A percentile compares a stretch with the other conserved stretches of the same genome.
These are phyloP conservation scores for Choristoneura fumiferana DNA, from an alignment of 1,140 invertebrate genomes.

Conservation along the genomic window DNA sequence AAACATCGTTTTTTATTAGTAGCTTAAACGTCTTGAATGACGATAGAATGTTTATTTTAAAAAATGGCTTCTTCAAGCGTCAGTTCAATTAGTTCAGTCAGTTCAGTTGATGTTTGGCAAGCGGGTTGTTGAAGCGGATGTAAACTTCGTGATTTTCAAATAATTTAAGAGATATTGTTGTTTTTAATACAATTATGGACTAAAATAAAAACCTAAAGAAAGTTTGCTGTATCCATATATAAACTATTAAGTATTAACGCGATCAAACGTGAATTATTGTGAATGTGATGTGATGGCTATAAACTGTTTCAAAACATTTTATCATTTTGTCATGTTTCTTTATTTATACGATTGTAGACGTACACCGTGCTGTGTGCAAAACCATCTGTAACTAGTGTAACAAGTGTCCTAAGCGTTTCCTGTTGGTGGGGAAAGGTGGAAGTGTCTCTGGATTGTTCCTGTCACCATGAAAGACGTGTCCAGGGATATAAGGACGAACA, in stretches of 20 bases:
- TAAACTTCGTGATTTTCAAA: neutral
- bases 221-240: neutral
- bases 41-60: neutral
- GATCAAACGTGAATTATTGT: conserved; percentile 17
- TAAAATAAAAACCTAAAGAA: conserved; percentile 1
- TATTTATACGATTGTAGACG: conserved; percentile 28
- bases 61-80: conserved; percentile 17
- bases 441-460: conserved; percentile 22
- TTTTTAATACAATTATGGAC: neutral
- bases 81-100: conserved; percentile 15
- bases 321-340: conserved; percentile 39
- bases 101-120: conserved; percentile 18
- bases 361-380: conserved; percentile 2
- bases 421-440: conserved; percentile 17
- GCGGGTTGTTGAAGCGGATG: conserved; percentile 6
- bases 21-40: neutral
- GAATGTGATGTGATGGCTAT: conserved; percentile 45
- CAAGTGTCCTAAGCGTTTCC: conserved; percentile 27
- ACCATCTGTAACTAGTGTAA: conserved; percentile 4
- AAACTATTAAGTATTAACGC: neutral
- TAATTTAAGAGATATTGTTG: neutral
- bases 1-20: neutral
- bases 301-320: conserved; percentile 60
- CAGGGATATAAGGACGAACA: conserved; percentile 64
- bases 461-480: conserved; percentile 62